Conservation (phyloP, 2,888 invertebrate species). For the Flabesymbios commensalis region DNA sequence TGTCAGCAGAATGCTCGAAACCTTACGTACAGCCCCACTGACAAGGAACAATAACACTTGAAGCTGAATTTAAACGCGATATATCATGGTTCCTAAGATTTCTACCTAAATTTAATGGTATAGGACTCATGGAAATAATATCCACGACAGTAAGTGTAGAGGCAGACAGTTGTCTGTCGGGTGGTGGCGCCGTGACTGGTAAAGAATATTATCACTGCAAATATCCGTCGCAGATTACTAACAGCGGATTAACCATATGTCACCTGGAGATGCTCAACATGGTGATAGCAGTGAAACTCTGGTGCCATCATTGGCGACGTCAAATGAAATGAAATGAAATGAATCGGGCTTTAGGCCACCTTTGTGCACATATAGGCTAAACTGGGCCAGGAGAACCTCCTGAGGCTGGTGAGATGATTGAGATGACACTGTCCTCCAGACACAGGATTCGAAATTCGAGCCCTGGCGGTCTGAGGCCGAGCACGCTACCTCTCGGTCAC, state of each 20-base stretch:
- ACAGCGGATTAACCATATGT: not conserved
- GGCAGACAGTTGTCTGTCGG: not conserved
- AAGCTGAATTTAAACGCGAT: not conserved
- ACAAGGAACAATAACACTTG: not conserved
- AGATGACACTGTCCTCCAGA: no score
- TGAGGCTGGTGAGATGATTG: no score
- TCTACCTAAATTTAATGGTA: not conserved
- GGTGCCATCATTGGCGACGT: not conserved
- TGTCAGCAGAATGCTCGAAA: slow-evolving; percentile 1
- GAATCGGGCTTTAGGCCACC: no score
- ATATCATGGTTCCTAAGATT: not conserved
- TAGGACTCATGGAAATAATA: not conserved
- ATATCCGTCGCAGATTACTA: not conserved
- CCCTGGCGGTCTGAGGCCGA: no score
- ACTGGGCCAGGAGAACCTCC: no score
- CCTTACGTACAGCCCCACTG: not conserved
- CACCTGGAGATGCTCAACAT: slow-evolving; percentile 1
- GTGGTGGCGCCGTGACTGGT: not conserved
- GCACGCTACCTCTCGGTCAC: no score
- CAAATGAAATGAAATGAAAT: no score
- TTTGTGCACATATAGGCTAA: no score
- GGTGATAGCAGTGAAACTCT: not conserved
- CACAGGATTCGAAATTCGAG: no score
- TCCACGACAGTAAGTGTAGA: not conserved
- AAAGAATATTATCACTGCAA: not conserved